phyloP scores from a whole-genome alignment of 2,113 vertebrate genomes.

The Carassius carassius region DNA sequence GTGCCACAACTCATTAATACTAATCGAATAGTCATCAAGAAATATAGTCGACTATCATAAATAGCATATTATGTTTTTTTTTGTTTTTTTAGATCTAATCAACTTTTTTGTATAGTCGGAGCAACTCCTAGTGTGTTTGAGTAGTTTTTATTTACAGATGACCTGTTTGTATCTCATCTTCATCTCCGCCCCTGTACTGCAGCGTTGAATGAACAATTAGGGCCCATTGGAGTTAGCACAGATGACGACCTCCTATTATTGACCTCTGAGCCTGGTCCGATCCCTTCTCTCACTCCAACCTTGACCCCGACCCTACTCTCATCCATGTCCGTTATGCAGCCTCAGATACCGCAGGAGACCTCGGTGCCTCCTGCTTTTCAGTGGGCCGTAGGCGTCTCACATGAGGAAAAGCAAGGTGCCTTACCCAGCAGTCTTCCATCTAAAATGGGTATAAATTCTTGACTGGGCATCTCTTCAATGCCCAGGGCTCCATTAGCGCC shows the following conservation, averaged over 20 bases:
- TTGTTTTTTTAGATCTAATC: neutral
- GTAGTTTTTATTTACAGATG: neutral
- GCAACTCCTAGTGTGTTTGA: neutral
- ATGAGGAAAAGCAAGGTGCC: conserved; percentile 44
- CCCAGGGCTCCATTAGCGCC: neutral
- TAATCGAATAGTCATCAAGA: neutral
- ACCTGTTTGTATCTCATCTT: conserved; percentile 14
- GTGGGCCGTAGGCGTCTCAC: conserved; percentile 47
- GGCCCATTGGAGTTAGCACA: conserved; percentile 37
- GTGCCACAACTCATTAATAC: neutral
- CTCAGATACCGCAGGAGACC: neutral
- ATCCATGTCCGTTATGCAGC: conserved; percentile 20
- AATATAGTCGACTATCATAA: no score
- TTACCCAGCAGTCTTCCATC: conserved; percentile 40
- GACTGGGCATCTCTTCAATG: conserved; percentile 15
- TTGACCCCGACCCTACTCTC: neutral
- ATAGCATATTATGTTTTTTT: no score
- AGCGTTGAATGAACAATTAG: conserved; percentile 56
- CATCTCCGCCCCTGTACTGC: conserved; percentile 15
- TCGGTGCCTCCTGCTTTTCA: conserved; percentile 23
- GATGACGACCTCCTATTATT: conserved; percentile 66
- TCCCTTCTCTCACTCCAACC: conserved; percentile 11
- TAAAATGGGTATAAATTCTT: conserved; percentile 62
- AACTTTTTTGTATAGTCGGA: neutral
- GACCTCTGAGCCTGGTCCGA: conserved; percentile 44